phyloP scores from a whole-genome alignment of 2,113 vertebrate species.

The Gracilinanus agilis region DNA sequence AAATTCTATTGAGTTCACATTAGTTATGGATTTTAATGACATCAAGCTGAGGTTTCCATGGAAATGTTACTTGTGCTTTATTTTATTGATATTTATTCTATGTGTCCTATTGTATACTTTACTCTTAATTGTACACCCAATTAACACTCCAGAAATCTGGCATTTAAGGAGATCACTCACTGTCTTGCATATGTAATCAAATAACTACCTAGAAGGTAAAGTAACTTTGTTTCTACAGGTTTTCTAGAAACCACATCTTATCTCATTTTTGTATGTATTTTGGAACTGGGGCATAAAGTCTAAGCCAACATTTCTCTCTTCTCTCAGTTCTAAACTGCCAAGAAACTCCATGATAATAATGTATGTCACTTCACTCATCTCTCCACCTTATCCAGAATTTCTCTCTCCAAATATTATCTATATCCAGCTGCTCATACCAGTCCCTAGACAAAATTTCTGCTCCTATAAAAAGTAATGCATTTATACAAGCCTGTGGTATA shows the following conservation, averaged over 20 bases:
- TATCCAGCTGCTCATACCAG: not conserved
- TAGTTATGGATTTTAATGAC: not conserved
- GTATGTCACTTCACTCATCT: not conserved
- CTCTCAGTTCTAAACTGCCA: not conserved
- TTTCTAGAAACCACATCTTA: not conserved
- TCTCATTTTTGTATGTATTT: not conserved
- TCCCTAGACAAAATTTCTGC: not conserved
- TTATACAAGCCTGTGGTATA: too few relatives aligned
- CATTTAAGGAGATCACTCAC: not conserved
- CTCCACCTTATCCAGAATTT: not conserved
- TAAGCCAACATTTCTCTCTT: not conserved
- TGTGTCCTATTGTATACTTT: not conserved
- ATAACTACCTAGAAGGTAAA: not conserved
- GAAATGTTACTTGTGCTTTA: not conserved
- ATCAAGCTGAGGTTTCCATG: too few relatives aligned
- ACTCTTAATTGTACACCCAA: not conserved
- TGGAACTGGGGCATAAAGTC: not conserved
- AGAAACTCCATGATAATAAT: not conserved
- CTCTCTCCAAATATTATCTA: not conserved
- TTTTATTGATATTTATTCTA: not conserved
- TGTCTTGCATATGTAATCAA: not conserved
- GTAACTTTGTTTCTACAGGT: not conserved
- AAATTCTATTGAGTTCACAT: not conserved
- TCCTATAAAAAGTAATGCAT: too few relatives aligned
- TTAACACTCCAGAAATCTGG: not conserved